phyloP scores from a whole-genome alignment of 2,888 invertebrate species.

The Euzophera pinguis region DNA sequence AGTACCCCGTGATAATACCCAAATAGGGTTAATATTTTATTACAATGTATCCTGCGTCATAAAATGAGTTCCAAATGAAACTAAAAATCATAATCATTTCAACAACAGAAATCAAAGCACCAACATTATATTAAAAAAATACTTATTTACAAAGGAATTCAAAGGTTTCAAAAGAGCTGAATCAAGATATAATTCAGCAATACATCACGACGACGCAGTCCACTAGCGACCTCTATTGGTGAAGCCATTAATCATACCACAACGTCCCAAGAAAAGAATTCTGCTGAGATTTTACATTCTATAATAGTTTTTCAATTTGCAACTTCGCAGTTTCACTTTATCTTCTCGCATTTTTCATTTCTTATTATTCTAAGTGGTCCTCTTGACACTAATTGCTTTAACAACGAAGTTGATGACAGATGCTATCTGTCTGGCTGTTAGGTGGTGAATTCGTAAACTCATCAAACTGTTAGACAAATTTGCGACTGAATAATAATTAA shows the following conservation, averaged over 20 bases:
- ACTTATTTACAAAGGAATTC: neutral
- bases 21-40: too few species aligned
- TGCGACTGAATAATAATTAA: too few species aligned
- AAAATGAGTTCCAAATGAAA: too few species aligned
- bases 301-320: slow-evolving; percentile 7
- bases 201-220: slow-evolving; percentile 20
- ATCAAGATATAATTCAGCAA: slow-evolving; percentile 19
- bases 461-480: too few species aligned
- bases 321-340: slow-evolving; percentile 1
- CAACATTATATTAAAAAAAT: neutral
- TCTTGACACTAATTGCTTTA: neutral
- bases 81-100: too few species aligned
- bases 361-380: neutral
- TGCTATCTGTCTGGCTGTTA: too few species aligned
- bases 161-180: slow-evolving; percentile 2
- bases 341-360: neutral
- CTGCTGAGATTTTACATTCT: slow-evolving; percentile 11
- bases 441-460: too few species aligned
- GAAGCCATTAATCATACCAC: slow-evolving; percentile 9
- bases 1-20: too few species aligned
- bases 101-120: too few species aligned
- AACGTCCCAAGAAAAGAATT: neutral
- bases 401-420: neutral
- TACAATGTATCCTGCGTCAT: too few species aligned
- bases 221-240: slow-evolving; percentile 16